Percentiles rank a stretch among this genome's conserved stretches.
Conservation (phyloP, 2,888 invertebrate species). For the Erannis defoliaria region DNA sequence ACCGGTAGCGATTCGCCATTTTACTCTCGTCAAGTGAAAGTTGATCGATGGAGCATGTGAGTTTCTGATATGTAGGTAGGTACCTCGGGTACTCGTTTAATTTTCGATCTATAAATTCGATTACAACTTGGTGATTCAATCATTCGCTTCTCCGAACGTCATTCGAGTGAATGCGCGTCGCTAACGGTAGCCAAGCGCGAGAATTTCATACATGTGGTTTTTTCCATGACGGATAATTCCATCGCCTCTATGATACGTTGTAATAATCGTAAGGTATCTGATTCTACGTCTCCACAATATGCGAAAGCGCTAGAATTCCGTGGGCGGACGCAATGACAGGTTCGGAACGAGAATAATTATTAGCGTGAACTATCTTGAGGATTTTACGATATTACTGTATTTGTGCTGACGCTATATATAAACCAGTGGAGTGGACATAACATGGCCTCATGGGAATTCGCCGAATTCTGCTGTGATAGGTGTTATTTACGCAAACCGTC, state of each 20-base stretch:
- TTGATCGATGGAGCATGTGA: slow-evolving; percentile 60
- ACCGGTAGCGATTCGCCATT: slow-evolving; percentile 59
- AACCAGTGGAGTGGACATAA: slow-evolving; percentile 40
- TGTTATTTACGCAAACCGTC: slow-evolving; percentile 30
- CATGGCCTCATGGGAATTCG: slow-evolving; percentile 38
- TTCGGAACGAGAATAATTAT: slow-evolving; percentile 51
- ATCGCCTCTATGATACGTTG: slow-evolving; percentile 27
- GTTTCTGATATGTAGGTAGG: slow-evolving; percentile 47
- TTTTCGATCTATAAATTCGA: slow-evolving; percentile 38
- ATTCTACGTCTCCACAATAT: slow-evolving; percentile 37
- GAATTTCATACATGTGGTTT: slow-evolving; percentile 44
- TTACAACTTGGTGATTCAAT: slow-evolving; percentile 18
- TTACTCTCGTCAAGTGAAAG: slow-evolving; percentile 63
- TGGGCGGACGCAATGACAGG: slow-evolving; percentile 51
- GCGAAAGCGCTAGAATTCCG: slow-evolving; percentile 51
- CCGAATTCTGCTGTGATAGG: slow-evolving; percentile 29
- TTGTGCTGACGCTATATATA: slow-evolving; percentile 50
- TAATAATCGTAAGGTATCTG: slow-evolving; percentile 35
- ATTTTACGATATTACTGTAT: slow-evolving; percentile 51
- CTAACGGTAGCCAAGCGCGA: slow-evolving; percentile 10
- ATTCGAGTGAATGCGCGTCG: slow-evolving; percentile 23
- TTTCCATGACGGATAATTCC: slow-evolving; percentile 46
- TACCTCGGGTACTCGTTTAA: slow-evolving; percentile 33
- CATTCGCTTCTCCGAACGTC: slow-evolving; percentile 20
- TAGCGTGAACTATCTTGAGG: slow-evolving; percentile 47